Base-by-base conservation (phyloP, 2,888 invertebrate species). In the Lutraria lutraria region DNA sequence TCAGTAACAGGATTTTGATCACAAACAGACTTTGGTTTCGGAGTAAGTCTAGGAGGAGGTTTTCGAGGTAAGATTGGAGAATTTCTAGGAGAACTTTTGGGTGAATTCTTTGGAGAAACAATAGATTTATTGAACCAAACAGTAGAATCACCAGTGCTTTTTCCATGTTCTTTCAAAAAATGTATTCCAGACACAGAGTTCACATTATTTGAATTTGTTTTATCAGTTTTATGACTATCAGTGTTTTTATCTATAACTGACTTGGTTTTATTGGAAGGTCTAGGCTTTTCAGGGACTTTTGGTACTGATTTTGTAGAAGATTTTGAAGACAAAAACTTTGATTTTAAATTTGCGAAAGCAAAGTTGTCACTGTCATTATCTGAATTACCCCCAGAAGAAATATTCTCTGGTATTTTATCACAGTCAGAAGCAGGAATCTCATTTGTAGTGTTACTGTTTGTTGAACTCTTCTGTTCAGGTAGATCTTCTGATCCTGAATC, bases 231-330 rank as follows among this genome's bases (percentile, higher is more conserved):
- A 56, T 29, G 15, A 43, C 12, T 1, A 80, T 80, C 80, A 21
- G 21, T 29, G 34, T 52, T 85, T 60, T n/a, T 60, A 25, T 25
- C 13, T 19, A 25, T 21, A 31, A 52, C 52, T 34, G 56, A 43
- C 34, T 85, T 79, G 21, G 12, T 56, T 34, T 80, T 80, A 21
- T 13, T 31, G 8, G 29, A 6, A 34, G 92, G 93, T 88, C 93
- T 94, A 16, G 94, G 94, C 83, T 91, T 90, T 13, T 86, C 31
- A 29, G 92, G 89, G 63, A 91, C 90, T 79, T 88, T 92, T 19
- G 93, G 92, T 29, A 89, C 87, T 29, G 76, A 76, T 81, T 88
- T 90, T 81, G 86, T 52, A 83, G 83, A 54, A 54, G 83, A 80
- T 80, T 86, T 63, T 16, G 85, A 89, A 52, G 34, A 52, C 31